Evolutionary conservation across 2,888 invertebrate genomes (phyloP), one percentile per base, ranked within the genome.

Genomic region (Chloroclystis v-ata): DNA sequence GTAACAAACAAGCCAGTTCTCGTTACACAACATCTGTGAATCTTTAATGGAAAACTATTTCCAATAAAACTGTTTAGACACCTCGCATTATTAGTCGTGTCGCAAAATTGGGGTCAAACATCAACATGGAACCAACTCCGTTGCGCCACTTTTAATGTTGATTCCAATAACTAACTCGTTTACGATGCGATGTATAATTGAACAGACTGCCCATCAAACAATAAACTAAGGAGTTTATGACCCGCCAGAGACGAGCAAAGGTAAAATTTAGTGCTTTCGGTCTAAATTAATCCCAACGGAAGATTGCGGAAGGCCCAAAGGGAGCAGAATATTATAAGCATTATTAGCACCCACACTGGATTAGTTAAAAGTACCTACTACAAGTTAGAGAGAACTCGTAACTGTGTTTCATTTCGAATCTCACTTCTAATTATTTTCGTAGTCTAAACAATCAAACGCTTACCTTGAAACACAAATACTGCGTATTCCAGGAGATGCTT

Each of bases 131-230:
- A 56, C n/a, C 54, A 54, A 53, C 58, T 62, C 54, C 61, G 65
- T 75, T 71, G 65, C 73, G 56, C 62, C 67, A 69, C 62, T 71
- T 60, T 63, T 70, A 74, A 75, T 73, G 68, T 70, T 65, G 69
- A 70, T 74, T 72, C 64, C 64, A 68, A 65, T 64, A 65, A 67
- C 50, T 50, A 56, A 47, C 61, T 63, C 59, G 60, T 76, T 69
- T 72, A 76, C 64, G 67, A 65, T 73, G 73, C 63, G 49, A 61
- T 61, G 58, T 68, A 70, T 69, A 60, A 69, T 78, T 72, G 73
- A 65, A 78, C 73, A 73, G 72, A 72, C 75, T 66, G 63, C 70
- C 68, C 67, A 72, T 70, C 66, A 71, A 61, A 77, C 73, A 75
- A 73, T 73, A 76, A 75, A 74, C 54, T 62, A 58, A 60, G 52